Conservation (phyloP, 2,888 invertebrate genomes). For the Periphyllus acericola region DNA sequence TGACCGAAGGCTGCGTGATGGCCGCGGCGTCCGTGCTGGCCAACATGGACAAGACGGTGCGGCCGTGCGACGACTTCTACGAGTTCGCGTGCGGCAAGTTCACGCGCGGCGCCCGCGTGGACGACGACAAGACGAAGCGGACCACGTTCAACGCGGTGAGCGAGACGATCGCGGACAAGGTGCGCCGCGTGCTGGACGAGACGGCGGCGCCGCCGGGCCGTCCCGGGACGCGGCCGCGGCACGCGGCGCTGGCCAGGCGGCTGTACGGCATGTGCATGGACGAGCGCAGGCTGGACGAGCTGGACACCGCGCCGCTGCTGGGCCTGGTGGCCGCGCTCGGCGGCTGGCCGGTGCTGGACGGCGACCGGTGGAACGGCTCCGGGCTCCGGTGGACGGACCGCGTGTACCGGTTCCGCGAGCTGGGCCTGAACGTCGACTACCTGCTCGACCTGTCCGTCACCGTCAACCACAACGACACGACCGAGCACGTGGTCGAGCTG, state of each 20-base stretch:
- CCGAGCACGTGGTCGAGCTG: constrained; percentile 16
- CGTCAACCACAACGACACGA: constrained; percentile 1
- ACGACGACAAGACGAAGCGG: constrained; percentile 21
- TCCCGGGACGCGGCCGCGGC: neutral
- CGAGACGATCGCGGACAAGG: constrained; percentile 10
- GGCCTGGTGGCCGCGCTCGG: constrained; percentile 24
- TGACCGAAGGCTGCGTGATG: constrained; percentile 31
- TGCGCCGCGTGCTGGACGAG: constrained; percentile 18
- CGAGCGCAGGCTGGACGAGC: constrained; percentile 22
- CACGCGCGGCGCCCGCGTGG: neutral
- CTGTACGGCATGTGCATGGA: constrained; percentile 49
- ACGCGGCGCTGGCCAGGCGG: neutral
- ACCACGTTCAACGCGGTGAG: constrained; percentile 30
- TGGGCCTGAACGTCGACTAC: constrained; percentile 42
- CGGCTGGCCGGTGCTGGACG: constrained; percentile 41
- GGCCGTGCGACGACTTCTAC: constrained; percentile 48
- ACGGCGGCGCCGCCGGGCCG: neutral
- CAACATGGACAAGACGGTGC: constrained; percentile 24
- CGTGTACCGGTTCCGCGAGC: constrained; percentile 44
- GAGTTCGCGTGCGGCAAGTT: constrained; percentile 42
- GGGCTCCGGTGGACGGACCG: constrained; percentile 46
- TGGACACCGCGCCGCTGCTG: constrained; percentile 10
- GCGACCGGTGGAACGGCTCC: constrained; percentile 14
- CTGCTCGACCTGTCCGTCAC: constrained; percentile 41
- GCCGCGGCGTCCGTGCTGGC: constrained; percentile 35